A percentile compares a stretch with the other conserved stretches of the same genome.
Evolutionary conservation across 2,888 invertebrate genomes (phyloP).

Genomic region (Graphium colonna): DNA sequence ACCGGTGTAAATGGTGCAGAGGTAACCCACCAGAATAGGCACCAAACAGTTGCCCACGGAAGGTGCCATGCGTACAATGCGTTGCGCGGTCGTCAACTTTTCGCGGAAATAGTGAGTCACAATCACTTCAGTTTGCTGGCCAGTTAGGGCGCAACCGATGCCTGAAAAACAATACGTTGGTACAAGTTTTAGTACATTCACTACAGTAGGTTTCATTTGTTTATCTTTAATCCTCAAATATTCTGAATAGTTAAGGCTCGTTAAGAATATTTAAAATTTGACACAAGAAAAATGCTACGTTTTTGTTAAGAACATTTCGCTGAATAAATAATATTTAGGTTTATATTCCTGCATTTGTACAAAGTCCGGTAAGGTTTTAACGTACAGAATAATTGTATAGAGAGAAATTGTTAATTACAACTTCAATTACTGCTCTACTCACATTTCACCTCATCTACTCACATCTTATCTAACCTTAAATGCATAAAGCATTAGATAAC

Average conservation of each 20-base stretch:
- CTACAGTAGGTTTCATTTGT: background rate
- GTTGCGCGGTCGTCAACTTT: slow-evolving; percentile 72
- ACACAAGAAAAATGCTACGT: too few relatives aligned
- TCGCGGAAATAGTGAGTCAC: slow-evolving; percentile 80
- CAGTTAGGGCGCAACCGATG: slow-evolving; percentile 76
- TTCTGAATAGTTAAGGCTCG: too few relatives aligned
- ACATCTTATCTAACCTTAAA: slow-evolving; percentile 19
- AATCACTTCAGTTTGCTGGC: slow-evolving; percentile 79
- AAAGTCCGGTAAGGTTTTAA: too few relatives aligned
- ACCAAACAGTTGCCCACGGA: slow-evolving; percentile 76
- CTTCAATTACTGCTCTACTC: too few relatives aligned
- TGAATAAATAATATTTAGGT: too few relatives aligned
- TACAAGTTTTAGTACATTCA: background rate
- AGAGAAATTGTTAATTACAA: too few relatives aligned
- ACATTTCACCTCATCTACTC: too few relatives aligned
- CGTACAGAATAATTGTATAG: too few relatives aligned
- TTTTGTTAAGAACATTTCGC: too few relatives aligned
- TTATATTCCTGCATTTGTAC: too few relatives aligned
- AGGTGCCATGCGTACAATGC: slow-evolving; percentile 73
- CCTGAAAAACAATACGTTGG: slow-evolving; percentile 56
- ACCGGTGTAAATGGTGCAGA: slow-evolving; percentile 62
- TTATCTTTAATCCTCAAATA: background rate
- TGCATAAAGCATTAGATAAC: background rate
- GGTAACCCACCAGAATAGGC: slow-evolving; percentile 71
- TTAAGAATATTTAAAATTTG: too few relatives aligned